Percentiles rank a stretch among this genome's conserved stretches.
Evolutionary conservation across 1,140 invertebrate species (phyloP).

Genomic region (Sinonovacula constricta): DNA sequence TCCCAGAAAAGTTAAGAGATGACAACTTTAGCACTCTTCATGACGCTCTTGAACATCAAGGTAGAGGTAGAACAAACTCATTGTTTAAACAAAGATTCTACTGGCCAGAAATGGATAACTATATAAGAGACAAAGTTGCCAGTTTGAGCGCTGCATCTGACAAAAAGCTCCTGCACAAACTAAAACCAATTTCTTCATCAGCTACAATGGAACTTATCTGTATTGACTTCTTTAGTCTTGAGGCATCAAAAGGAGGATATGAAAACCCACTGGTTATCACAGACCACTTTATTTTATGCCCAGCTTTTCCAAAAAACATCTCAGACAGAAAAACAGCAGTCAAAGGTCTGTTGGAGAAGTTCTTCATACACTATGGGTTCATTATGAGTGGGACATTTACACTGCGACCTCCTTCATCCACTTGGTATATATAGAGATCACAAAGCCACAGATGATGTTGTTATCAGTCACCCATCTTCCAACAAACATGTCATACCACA

Average conservation of each 20-base stretch:
- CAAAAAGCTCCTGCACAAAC: neutral
- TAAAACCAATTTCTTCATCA: constrained; percentile 9
- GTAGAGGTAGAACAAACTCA: constrained; percentile 2
- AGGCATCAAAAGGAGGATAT: no score
- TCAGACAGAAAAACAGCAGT: constrained; percentile 35
- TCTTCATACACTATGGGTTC: constrained; percentile 25
- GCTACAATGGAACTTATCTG: constrained; percentile 19
- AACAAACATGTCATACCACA: no score
- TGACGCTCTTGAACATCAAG: constrained; percentile 32
- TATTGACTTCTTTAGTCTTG: constrained; percentile 14
- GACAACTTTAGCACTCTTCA: constrained; percentile 20
- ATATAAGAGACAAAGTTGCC: constrained; percentile 4
- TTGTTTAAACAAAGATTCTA: constrained; percentile 38
- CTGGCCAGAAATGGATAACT: constrained; percentile 26
- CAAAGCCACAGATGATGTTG: no score
- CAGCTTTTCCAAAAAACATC: constrained; percentile 35
- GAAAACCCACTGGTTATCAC: constrained; percentile 14
- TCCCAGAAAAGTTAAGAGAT: constrained; percentile 21
- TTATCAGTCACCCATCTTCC: no score
- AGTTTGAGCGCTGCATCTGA: neutral
- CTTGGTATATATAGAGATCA: no score
- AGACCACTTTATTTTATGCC: constrained; percentile 40
- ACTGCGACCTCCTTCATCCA: no score
- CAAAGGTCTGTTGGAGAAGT: constrained; percentile 16
- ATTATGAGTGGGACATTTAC: no score